Evolutionary conservation across 92 coral and sea anemone genomes (phyloP).

Genomic region (Siderastrea siderea): DNA sequence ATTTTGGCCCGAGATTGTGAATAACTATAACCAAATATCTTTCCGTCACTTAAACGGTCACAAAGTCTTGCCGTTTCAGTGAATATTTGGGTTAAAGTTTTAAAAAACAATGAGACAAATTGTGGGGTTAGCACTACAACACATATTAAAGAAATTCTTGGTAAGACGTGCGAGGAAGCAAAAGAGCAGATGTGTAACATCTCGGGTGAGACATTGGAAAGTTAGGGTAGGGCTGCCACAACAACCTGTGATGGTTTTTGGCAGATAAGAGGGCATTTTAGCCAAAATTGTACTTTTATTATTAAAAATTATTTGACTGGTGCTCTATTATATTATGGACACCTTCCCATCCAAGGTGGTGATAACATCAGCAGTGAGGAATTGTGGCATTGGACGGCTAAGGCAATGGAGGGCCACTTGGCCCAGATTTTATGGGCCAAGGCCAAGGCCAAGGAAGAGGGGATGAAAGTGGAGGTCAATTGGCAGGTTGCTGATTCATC

Average conservation of each 20-base stretch:
- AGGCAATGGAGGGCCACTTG: slow-evolving; percentile 74
- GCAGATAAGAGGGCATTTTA: slow-evolving; percentile 67
- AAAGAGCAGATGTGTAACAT: slow-evolving; percentile 58
- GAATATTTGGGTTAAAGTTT: background rate
- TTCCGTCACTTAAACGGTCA: too few relatives aligned
- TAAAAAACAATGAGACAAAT: too few relatives aligned
- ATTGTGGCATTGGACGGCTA: slow-evolving; percentile 71
- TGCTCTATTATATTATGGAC: slow-evolving; percentile 74
- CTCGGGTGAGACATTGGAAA: slow-evolving; percentile 28
- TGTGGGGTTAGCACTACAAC: slow-evolving; percentile 30
- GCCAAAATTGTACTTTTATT: slow-evolving; percentile 71
- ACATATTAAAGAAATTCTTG: slow-evolving; percentile 52
- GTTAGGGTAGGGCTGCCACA: slow-evolving; percentile 62
- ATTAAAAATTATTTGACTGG: slow-evolving; percentile 57
- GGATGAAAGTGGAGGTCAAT: slow-evolving; percentile 46
- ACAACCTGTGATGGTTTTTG: slow-evolving; percentile 82
- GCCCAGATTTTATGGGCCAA: slow-evolving; percentile 48
- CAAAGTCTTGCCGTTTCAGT: too few relatives aligned
- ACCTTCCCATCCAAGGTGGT: slow-evolving; percentile 70
- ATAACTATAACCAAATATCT: too few relatives aligned
- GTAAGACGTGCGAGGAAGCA: slow-evolving; percentile 57
- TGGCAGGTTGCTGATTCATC: slow-evolving; percentile 80
- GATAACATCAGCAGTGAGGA: slow-evolving; percentile 54
- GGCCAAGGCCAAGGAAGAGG: slow-evolving; percentile 66
- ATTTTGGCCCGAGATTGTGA: too few relatives aligned